Percentiles rank a stretch among this genome's conserved stretches.
Conservation (phyloP, 2,113 vertebrate genomes). For the Suncus etruscus region DNA sequence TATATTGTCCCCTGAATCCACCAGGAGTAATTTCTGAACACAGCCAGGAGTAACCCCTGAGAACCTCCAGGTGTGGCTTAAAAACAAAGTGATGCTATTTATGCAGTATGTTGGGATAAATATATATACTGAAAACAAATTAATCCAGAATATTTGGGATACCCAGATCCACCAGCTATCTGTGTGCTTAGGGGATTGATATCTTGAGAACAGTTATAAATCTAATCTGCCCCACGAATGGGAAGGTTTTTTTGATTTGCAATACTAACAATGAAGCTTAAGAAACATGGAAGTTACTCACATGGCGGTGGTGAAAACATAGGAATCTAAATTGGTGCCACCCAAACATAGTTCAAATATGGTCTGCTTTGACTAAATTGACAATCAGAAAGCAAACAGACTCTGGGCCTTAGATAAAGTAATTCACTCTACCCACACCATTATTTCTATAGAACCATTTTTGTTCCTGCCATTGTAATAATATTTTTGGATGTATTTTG, state of each 20-base stretch:
- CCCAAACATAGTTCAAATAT: not conserved
- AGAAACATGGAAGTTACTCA: not conserved
- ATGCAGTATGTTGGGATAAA: not conserved
- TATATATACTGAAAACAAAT: not conserved
- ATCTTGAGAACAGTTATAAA: not conserved
- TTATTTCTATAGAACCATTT: not conserved
- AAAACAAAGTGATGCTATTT: too few relatives aligned
- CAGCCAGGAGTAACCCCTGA: too few relatives aligned
- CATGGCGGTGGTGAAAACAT: not conserved
- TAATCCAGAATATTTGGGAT: not conserved
- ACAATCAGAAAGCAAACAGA: constrained; percentile 7
- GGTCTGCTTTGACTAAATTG: not conserved
- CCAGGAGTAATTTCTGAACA: too few relatives aligned
- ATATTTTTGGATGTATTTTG: not conserved
- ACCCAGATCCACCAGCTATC: not conserved
- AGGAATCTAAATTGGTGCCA: not conserved
- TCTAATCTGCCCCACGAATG: not conserved
- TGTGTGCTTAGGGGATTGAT: too few relatives aligned
- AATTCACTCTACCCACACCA: not conserved
- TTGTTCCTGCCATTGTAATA: not conserved
- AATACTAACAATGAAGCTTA: not conserved
- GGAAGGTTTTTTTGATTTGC: not conserved
- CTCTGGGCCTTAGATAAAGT: not conserved
- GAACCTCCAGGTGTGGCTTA: too few relatives aligned
- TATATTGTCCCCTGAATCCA: too few relatives aligned